A percentile compares a stretch with the other conserved stretches of the same genome.
phyloP scores from a whole-genome alignment of 2,113 vertebrate genomes.

The Siphamia tubifer region DNA sequence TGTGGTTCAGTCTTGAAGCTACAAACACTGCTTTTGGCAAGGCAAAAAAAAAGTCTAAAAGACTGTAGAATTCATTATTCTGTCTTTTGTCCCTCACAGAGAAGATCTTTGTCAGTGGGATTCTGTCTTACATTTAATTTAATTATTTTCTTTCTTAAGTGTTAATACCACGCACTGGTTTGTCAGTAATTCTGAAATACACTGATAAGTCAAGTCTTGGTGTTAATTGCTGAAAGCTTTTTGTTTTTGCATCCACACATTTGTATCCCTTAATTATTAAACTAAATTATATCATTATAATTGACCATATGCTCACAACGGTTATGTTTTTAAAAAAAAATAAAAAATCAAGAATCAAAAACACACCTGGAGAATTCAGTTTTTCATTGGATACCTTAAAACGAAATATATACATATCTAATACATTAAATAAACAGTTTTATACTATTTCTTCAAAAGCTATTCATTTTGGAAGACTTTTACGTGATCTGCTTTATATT shows the following conservation, averaged over 20 bases:
- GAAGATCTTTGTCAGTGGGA: slow-evolving; percentile 37
- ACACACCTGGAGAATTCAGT: no score
- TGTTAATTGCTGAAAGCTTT: slow-evolving; percentile 50
- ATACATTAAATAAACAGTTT: no score
- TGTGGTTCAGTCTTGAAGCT: slow-evolving; percentile 22
- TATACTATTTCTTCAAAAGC: not conserved
- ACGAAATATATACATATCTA: no score
- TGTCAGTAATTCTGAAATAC: slow-evolving; percentile 52
- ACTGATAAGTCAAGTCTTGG: slow-evolving; percentile 57
- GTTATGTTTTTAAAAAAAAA: slow-evolving; percentile 15
- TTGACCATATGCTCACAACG: slow-evolving; percentile 10
- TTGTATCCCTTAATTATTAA: slow-evolving; percentile 39
- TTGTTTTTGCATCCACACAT: slow-evolving; percentile 45
- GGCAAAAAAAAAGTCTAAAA: not conserved
- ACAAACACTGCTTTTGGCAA: not conserved
- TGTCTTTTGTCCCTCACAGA: slow-evolving; percentile 12
- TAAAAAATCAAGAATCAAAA: no score
- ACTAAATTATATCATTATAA: slow-evolving; percentile 35
- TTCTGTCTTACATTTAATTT: slow-evolving; percentile 50
- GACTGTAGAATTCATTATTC: slow-evolving; percentile 19
- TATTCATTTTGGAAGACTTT: not conserved
- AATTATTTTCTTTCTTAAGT: slow-evolving; percentile 45
- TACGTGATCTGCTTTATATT: not conserved
- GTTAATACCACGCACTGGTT: slow-evolving; percentile 44
- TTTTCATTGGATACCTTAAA: no score